Percentiles rank a stretch among this genome's conserved stretches.
Evolutionary conservation across 2,888 invertebrate species (phyloP).

Genomic region (Amiota communis): DNA sequence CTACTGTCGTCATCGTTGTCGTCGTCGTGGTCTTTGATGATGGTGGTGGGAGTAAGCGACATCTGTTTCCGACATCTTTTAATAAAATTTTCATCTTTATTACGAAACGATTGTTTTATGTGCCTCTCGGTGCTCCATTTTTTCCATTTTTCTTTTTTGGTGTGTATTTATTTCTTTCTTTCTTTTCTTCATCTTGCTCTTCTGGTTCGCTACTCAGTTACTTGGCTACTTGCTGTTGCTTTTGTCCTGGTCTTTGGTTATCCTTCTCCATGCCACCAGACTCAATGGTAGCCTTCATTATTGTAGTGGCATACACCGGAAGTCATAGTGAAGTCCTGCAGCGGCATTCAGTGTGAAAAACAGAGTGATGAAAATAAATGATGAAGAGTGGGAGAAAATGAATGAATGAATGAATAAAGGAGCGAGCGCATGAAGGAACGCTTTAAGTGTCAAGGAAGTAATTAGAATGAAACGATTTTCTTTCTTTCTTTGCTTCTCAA

Average conservation of each 20-base stretch:
- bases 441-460: constrained; percentile 60
- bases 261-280: too few relatives aligned
- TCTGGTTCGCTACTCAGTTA: too few relatives aligned
- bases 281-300: constrained; percentile 46
- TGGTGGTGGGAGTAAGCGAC: constrained; percentile 59
- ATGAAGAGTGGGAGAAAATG: neutral
- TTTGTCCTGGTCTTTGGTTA: too few relatives aligned
- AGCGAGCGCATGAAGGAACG: neutral
- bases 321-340: constrained; percentile 46
- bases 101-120: constrained; percentile 74
- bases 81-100: constrained; percentile 75
- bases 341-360: constrained; percentile 43
- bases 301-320: neutral
- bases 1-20: constrained; percentile 24
- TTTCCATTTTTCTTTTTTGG: constrained; percentile 27
- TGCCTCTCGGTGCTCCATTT: constrained; percentile 43
- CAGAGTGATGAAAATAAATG: neutral
- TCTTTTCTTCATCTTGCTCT: too few relatives aligned
- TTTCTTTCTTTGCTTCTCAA: constrained; percentile 43
- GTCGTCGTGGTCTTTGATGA: constrained; percentile 33
- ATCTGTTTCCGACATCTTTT: constrained; percentile 75
- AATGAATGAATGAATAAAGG: neutral
- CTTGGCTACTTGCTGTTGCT: too few relatives aligned
- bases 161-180: too few relatives aligned
- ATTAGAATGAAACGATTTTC: constrained; percentile 68